Percentiles rank a stretch among this genome's conserved stretches.
Evolutionary conservation across 2,888 invertebrate species (phyloP).

Genomic region (Platypus cylindrus): DNA sequence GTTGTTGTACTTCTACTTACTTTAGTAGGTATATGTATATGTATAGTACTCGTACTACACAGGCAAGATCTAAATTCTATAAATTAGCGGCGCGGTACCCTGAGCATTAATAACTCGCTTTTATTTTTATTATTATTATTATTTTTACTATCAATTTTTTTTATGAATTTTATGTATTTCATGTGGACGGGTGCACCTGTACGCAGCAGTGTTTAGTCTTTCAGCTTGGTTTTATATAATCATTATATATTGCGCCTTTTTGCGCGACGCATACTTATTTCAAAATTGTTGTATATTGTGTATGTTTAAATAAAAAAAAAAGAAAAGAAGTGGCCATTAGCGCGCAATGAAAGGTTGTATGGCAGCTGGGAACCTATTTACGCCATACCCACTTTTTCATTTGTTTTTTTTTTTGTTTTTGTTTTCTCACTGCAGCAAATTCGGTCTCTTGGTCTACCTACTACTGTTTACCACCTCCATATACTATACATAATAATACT

Average conservation of each 20-base stretch:
- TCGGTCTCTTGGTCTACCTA: no score
- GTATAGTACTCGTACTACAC: no score
- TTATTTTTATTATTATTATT: no score
- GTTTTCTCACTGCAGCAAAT: no score
- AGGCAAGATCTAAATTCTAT: conserved; percentile 8
- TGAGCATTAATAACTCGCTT: conserved; percentile 11
- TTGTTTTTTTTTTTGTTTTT: no score
- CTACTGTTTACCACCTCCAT: no score
- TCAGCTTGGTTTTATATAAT: conserved; percentile 12
- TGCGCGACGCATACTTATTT: conserved; percentile 5
- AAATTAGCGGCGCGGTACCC: conserved; percentile 12
- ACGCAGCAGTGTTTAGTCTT: conserved; percentile 13
- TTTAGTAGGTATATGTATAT: no score
- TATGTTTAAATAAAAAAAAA: no score
- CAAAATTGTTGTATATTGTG: conserved; percentile 6
- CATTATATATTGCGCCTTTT: conserved; percentile 12
- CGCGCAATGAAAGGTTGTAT: conserved; percentile 2
- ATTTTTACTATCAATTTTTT: no score
- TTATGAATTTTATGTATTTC: conserved; percentile 9
- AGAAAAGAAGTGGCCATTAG: conserved; percentile 5
- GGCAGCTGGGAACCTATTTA: background rate
- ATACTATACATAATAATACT: no score
- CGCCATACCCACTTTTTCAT: no score
- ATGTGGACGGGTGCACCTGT: conserved; percentile 10
- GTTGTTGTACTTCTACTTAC: no score